Evolutionary conservation across 2,113 vertebrate genomes (phyloP).

Genomic region (Esox niger): DNA sequence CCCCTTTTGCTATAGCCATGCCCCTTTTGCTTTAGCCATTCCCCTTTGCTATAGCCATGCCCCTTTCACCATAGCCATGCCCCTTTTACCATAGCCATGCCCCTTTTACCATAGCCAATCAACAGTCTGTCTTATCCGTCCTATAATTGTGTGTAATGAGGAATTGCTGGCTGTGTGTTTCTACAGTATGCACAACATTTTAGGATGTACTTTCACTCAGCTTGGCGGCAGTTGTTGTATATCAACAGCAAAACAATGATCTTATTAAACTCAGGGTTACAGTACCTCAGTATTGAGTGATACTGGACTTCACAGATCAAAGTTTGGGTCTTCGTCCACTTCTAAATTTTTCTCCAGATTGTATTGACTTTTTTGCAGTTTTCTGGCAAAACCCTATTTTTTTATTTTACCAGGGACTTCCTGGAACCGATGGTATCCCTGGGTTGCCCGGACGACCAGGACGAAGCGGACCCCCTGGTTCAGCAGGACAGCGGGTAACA

Average conservation of each 20-base stretch:
- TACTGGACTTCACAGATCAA: background rate
- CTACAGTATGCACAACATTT: no score
- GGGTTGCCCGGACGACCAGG: slow-evolving; percentile 86
- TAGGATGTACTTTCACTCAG: background rate
- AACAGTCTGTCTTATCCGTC: background rate
- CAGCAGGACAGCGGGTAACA: slow-evolving; percentile 76
- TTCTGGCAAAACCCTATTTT: slow-evolving; percentile 12
- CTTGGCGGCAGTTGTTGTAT: no score
- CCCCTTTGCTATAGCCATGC: no score
- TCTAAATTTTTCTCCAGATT: background rate
- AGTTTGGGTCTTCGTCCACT: background rate
- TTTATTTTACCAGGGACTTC: slow-evolving; percentile 72
- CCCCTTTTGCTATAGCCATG: no score
- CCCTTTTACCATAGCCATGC: no score
- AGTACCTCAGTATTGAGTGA: background rate
- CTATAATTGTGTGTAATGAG: background rate
- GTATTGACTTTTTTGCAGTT: no score
- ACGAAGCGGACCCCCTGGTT: slow-evolving; percentile 78
- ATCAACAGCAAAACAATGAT: no score
- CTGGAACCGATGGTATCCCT: slow-evolving; percentile 83
- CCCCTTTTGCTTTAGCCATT: no score
- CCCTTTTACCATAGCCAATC: no score
- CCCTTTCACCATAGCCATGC: no score
- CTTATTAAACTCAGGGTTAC: no score
- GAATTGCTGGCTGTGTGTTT: no score